Evolutionary conservation across 2,797 vertebrate genomes (phyloP).

Genomic region (Vespertilio murinus): DNA sequence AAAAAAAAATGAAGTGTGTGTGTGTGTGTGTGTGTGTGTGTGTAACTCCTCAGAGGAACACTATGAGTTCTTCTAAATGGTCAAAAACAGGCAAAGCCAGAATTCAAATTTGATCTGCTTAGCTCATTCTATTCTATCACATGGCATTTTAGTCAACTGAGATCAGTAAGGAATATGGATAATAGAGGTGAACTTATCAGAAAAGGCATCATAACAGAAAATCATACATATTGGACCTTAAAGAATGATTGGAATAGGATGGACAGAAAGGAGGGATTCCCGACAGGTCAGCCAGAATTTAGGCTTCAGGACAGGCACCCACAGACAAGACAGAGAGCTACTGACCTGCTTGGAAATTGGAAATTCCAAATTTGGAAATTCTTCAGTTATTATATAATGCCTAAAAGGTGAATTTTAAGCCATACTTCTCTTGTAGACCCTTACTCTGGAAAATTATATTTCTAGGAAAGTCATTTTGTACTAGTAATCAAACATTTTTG

Average conservation of each 20-base stretch:
- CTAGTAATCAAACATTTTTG: not conserved
- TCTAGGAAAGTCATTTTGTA: not conserved
- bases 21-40: not conserved
- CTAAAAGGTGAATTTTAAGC: conserved; percentile 9
- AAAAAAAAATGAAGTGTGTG: too few relatives aligned
- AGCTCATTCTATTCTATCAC: not conserved
- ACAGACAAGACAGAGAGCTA: not conserved
- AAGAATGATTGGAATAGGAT: not conserved
- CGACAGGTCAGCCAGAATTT: not conserved
- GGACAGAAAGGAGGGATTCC: not conserved
- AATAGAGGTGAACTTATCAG: not conserved
- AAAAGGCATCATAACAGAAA: not conserved
- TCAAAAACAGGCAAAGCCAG: not conserved
- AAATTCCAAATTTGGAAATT: not conserved
- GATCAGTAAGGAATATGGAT: not conserved
- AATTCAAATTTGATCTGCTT: not conserved
- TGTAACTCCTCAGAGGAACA: not conserved
- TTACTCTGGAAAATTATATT: conserved; percentile 23
- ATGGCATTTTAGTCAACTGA: not conserved
- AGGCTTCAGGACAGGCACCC: not conserved
- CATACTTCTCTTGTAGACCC: not conserved
- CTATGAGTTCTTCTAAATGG: not conserved
- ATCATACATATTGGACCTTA: not conserved
- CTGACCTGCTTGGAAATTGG: not conserved
- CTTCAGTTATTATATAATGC: conserved; percentile 1